phyloP scores from a whole-genome alignment of 1,140 invertebrate genomes.

The Aphis craccivora region DNA sequence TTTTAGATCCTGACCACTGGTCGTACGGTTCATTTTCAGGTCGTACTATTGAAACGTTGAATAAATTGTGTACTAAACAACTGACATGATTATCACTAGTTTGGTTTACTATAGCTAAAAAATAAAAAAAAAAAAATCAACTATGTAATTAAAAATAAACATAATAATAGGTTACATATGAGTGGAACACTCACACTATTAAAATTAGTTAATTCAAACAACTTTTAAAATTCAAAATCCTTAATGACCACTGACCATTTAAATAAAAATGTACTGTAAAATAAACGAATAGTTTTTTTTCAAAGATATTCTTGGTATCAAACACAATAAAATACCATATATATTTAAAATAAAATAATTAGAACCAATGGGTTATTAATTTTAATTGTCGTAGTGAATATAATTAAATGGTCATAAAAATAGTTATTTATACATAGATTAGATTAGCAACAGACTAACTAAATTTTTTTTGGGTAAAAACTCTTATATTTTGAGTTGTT shows the following conservation, averaged over 20 bases:
- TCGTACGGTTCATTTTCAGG: constrained; percentile 8
- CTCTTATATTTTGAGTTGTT: too few relatives aligned
- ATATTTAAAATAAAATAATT: background rate
- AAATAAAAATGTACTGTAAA: background rate
- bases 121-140: background rate
- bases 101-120: constrained; percentile 51
- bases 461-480: too few relatives aligned
- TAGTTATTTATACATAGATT: too few relatives aligned
- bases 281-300: background rate
- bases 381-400: too few relatives aligned
- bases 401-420: too few relatives aligned
- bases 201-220: background rate
- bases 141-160: background rate
- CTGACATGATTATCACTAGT: constrained; percentile 46
- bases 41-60: constrained; percentile 49
- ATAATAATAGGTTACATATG: background rate
- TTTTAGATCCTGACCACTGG: constrained; percentile 30
- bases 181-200: too few relatives aligned
- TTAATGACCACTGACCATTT: background rate
- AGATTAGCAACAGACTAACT: too few relatives aligned
- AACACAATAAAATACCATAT: background rate
- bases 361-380: too few relatives aligned
- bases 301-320: background rate
- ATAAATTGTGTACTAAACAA: constrained; percentile 50
- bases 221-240: background rate